Base-by-base conservation (phyloP, 2,797 vertebrate species). In the Corythornis leucogaster region DNA sequence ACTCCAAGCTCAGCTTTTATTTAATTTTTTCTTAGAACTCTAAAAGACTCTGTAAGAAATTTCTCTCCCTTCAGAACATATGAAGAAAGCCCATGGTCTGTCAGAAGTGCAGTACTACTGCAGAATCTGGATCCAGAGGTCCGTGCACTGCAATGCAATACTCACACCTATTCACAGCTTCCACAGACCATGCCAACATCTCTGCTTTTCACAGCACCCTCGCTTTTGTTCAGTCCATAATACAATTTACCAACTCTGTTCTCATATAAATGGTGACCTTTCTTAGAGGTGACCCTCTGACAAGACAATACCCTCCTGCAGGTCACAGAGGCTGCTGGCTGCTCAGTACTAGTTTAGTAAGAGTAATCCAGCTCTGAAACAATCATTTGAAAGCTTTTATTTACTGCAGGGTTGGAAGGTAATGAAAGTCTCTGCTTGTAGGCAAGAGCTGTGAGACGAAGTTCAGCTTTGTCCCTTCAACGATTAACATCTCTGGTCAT, bases 401-500 rank as follows among this genome's bases (percentile, higher is more conserved):
- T 26, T 66, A 80, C 28, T 54, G 30, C 31, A 62, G 50, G 16
- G 31, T 80, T 61, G 57, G 54, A 45, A 70, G 30, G n/a, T 12
- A 64, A 75, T 5, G 22, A 64, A 75, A 5, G 22, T 46, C 31
- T 62, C 54, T 54, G 30, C 42, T 20, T 9, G 28, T 30, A 71
- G 42, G 38, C 26, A 55, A 61, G 31, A n/a, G 17, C 73, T 70
- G 45, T 9, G 5, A 90, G 59, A 89, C 13, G 58, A 68, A 82
- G 54, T 62, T 89, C 66, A 53, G 31, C 26, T 90, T 90, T 67
- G 53, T 75, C 18, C 26, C 71, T 80, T 87, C 53, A 87, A 48
- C 2, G 20, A 61, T 84, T 88, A 92, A 80, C 61, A 84, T 67
- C 55, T 84, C 67, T 78, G 21, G 53, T 93, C 58, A 79, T 86